Base-by-base conservation (phyloP, 2,888 invertebrate species). In the Ctena decussata region DNA sequence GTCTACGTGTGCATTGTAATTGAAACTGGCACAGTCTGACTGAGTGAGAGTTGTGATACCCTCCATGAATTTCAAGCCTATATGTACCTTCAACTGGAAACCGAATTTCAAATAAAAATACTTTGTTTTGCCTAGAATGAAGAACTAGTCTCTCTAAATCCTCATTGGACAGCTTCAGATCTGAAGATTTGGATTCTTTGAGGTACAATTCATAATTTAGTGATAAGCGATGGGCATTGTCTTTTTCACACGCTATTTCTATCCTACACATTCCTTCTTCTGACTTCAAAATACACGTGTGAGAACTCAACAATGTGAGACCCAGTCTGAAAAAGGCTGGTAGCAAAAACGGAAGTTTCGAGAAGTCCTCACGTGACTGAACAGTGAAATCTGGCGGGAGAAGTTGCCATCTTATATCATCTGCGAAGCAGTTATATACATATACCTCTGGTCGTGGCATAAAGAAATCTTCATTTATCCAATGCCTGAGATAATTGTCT, bases 311-410 rank as follows among this genome's bases (percentile, higher is more conserved):
- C 11, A 87, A 46, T 37, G 41, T 37, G 1, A 87, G 65, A 21
- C 87, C 87, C n/a, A 84, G 72, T 74, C 84, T 77, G 32, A 87
- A 87, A 75, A 87, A 82, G 11, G 84, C 82, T 0, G 87, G 87
- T 49, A 80, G 82, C 24, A 87, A 41, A 24, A 80, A 80, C 30
- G 87, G 87, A 41, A 87, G 82, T 44, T 70, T 37, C 8, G 75
- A 41, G 72, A 87, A 87, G 18, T 77, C 72, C n/a, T 80, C 77
- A n/a, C 44, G 39, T 70, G 87, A 77, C 30, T 37, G 11, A 24
- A 87, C 49, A 3, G 74, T 77, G 18, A 44, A 53, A 27, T 87
- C 80, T 6, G 49, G 44, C 18, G 70, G 70, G 15, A 87, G 39
- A 1, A 87, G 74, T 37, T 84, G 77, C 87, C 87, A 87, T 41